These are phyloP conservation scores for Zoanthus solanderi DNA, from an alignment of 92 coral and sea anemone species.

Conservation along the genomic window DNA sequence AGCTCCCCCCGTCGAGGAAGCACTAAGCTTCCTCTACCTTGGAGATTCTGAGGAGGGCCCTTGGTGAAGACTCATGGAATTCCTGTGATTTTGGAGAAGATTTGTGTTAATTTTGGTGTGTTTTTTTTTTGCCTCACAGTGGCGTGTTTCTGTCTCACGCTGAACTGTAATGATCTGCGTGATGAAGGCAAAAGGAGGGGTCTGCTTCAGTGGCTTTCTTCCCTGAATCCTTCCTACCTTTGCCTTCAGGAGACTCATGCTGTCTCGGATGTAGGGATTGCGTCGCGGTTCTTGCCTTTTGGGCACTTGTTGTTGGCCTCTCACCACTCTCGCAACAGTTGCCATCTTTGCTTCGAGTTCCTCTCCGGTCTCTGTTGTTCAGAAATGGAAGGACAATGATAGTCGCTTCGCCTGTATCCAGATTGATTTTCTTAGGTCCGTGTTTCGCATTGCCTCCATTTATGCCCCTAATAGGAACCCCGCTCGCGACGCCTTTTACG, in stretches of 20 bases:
- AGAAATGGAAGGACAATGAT: background rate
- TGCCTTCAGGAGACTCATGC: constrained; percentile 63
- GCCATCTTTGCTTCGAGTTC: constrained; percentile 34
- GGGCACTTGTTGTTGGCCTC: constrained; percentile 27
- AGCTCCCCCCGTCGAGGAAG: no score
- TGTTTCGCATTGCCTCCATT: constrained; percentile 42
- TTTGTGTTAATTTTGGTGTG: no score
- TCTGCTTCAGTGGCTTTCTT: no score
- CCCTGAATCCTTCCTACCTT: background rate
- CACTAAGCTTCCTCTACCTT: no score
- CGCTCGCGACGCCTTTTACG: constrained; percentile 29
- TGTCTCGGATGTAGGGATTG: background rate
- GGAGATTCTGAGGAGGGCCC: no score
- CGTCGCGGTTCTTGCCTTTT: constrained; percentile 39
- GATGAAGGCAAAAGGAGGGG: no score
- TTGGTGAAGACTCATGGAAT: no score
- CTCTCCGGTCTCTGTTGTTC: background rate
- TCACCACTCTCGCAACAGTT: background rate
- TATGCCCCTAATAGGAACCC: constrained; percentile 53
- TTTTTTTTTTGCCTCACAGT: no score
- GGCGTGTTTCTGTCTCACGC: no score
- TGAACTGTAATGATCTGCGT: no score
- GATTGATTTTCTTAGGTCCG: constrained; percentile 7
- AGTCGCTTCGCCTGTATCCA: background rate
- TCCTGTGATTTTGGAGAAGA: no score